Percentiles rank a stretch among this genome's conserved stretches.
Evolutionary conservation across 2,888 invertebrate species (phyloP).

Genomic region (Ctenicera cuprea): DNA sequence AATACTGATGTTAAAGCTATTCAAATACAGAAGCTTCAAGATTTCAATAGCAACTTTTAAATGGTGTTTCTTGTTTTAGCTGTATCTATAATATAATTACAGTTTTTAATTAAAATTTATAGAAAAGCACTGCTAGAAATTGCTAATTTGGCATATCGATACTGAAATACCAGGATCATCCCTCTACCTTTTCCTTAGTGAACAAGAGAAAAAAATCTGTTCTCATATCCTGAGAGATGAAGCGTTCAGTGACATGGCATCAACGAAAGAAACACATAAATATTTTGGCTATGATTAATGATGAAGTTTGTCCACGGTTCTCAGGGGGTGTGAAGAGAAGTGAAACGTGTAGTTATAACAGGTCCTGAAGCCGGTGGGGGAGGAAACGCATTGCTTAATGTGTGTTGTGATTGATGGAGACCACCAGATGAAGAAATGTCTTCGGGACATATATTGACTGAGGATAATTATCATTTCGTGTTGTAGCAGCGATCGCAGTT

Average conservation of each 20-base stretch:
- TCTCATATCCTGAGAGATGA: conserved; percentile 43
- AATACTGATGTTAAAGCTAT: too few species aligned
- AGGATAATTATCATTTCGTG: conserved; percentile 68
- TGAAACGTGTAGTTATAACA: conserved; percentile 55
- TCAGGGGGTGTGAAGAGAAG: conserved; percentile 57
- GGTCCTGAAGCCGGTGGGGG: conserved; percentile 52
- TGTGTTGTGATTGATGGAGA: conserved; percentile 71
- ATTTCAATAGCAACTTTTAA: too few species aligned
- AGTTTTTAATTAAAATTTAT: too few species aligned
- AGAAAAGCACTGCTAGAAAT: too few species aligned
- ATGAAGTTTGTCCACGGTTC: conserved; percentile 62
- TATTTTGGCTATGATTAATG: conserved; percentile 69
- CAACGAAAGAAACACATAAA: conserved; percentile 61
- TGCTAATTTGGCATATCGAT: too few species aligned
- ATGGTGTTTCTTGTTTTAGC: too few species aligned
- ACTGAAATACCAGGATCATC: not conserved
- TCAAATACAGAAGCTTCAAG: too few species aligned
- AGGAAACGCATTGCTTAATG: conserved; percentile 67
- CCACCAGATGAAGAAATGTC: conserved; percentile 72
- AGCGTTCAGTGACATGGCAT: conserved; percentile 62
- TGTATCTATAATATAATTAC: too few species aligned
- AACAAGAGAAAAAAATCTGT: conserved; percentile 37
- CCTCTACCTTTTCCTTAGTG: not conserved
- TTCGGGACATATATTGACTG: conserved; percentile 70
- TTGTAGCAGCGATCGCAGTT: conserved; percentile 53